Evolutionary conservation across 2,797 vertebrate species (phyloP), one percentile per base, ranked within the genome.

Genomic region (Pogonophryne albipinna): DNA sequence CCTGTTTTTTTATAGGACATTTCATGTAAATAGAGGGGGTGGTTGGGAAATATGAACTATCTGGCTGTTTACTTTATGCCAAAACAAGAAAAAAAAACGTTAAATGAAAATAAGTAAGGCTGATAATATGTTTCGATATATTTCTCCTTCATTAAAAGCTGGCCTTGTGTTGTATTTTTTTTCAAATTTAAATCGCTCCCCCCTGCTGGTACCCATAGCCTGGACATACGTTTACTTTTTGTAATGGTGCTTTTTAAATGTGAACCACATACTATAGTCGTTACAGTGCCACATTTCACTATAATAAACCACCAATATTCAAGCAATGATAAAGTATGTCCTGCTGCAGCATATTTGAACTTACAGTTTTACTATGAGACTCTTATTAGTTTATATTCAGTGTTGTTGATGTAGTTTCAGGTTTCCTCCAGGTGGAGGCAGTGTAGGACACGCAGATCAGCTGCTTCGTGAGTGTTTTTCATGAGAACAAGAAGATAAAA

Each of bases 371-470:
- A 23, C 7, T 34, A 2, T 44, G 27, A 44, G 16, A 38, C 20
- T 46, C 15, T n/a, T n/a, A 6, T 2, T 19, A 19, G 49, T 57
- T 31, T 14, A n/a, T n/a, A 1, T 0, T 10, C 3, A 15, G 56
- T 23, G 34, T 31, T 27, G 49, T 23, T 34, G 47, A 0, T 70
- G 85, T 55, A 73, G 68, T 72, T 52, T 6, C 51, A 12, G 27
- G 16, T 68, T 12, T 71, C 3, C 6, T 74, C 73, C 85, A 71
- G 76, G 34, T 27, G 80, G 83, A 74, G 80, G 83, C 3, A 19
- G 27, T 85, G 60, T 15, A 19, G 27, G 19, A 49, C 12, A 1
- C 5, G 42, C 50, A n/a, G 16, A 59, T 3, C 34, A 58, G 73
- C 66, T 0, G 50, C 1, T 63, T 4, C 41, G 10, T 45, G 55